These are phyloP conservation scores for Cathartes aura DNA, from an alignment of 2,113 vertebrate species.

Conservation along the genomic window DNA sequence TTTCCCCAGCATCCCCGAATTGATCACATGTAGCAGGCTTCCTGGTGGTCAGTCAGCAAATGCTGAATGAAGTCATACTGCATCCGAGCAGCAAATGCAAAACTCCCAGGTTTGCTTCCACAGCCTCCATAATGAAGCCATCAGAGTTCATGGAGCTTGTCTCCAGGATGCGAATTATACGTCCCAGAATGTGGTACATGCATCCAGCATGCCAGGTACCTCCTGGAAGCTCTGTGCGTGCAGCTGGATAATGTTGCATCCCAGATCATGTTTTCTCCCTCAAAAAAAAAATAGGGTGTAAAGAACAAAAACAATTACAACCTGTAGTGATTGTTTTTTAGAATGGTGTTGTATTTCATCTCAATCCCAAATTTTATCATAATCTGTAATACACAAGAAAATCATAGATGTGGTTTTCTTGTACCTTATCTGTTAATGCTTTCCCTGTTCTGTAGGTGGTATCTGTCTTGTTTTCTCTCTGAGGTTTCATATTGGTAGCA, in stretches of 20 bases:
- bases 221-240: neutral
- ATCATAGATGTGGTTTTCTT: rapidly evolving
- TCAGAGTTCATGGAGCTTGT: neutral
- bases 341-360: neutral
- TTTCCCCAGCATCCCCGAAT: neutral
- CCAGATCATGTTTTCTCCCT: neutral
- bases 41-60: neutral
- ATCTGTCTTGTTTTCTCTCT: neutral
- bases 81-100: neutral
- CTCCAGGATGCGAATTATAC: neutral
- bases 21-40: neutral
- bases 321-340: neutral
- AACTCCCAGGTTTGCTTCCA: neutral
- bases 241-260: neutral
- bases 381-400: neutral
- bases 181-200: neutral
- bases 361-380: neutral
- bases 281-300: rapidly evolving
- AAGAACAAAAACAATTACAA: neutral
- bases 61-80: neutral
- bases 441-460: neutral
- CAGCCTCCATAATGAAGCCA: neutral
- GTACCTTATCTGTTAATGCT: neutral
- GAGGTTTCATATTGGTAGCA: neutral
- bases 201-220: neutral